These are phyloP conservation scores for Mythimna vitellina DNA, from an alignment of 2,888 invertebrate genomes.

Conservation along the genomic window DNA sequence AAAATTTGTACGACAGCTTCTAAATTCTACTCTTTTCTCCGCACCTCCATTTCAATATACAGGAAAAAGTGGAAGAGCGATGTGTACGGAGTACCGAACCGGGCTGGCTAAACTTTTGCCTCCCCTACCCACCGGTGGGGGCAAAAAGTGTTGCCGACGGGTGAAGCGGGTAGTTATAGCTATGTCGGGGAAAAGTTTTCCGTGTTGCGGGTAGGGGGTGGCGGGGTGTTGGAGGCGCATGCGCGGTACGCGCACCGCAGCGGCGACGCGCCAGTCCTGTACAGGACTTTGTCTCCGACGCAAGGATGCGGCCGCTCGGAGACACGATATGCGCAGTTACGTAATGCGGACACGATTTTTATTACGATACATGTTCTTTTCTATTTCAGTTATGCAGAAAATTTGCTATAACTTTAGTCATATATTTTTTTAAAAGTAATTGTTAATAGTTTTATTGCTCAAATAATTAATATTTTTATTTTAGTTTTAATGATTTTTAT, in stretches of 20 bases:
- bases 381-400: not conserved
- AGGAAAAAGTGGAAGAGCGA: conserved; percentile 91
- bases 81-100: conserved; percentile 88
- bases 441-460: not conserved
- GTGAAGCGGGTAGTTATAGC: conserved; percentile 87
- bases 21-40: conserved; percentile 90
- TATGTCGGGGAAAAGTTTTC: conserved; percentile 90
- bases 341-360: conserved; percentile 67
- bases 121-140: conserved; percentile 84
- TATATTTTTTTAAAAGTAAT: not conserved
- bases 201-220: conserved; percentile 88
- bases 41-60: conserved; percentile 91
- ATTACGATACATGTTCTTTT: conserved; percentile 20
- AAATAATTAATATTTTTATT: not conserved
- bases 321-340: conserved; percentile 70
- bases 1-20: conserved; percentile 90
- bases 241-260: conserved; percentile 81
- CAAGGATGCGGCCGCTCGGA: conserved; percentile 67
- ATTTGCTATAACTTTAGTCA: not conserved
- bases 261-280: conserved; percentile 86
- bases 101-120: conserved; percentile 89
- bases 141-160: conserved; percentile 90
- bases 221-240: conserved; percentile 81
- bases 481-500: not conserved
- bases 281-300: conserved; percentile 78